These are phyloP conservation scores for Procambarus virginalis DNA, from an alignment of 1,140 invertebrate species.

Conservation along the genomic window DNA sequence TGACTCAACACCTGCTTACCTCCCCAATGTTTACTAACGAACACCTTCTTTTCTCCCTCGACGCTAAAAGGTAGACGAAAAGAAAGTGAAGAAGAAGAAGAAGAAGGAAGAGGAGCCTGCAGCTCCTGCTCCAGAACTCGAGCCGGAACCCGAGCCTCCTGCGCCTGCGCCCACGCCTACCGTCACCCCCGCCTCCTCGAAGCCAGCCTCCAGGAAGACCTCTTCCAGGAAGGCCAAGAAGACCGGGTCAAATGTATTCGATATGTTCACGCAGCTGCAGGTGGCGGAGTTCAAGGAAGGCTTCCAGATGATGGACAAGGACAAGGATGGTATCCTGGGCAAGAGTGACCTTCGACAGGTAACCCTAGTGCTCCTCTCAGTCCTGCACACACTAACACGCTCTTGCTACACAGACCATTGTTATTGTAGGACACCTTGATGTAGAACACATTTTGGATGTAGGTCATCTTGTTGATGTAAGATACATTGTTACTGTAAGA, in stretches of 20 bases:
- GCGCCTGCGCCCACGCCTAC: slow-evolving; percentile 15
- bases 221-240: slow-evolving; percentile 69
- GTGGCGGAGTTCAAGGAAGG: slow-evolving; percentile 96
- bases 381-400: too few species aligned
- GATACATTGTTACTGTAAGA: too few species aligned
- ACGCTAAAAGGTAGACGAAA: slow-evolving; percentile 35
- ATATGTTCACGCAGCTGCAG: slow-evolving; percentile 95
- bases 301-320: slow-evolving; percentile 98
- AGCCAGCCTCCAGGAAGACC: slow-evolving; percentile 66
- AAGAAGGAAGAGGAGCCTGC: not conserved
- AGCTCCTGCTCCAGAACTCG: slow-evolving; percentile 44
- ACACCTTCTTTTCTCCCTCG: too few species aligned
- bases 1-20: too few species aligned
- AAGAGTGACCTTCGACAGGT: slow-evolving; percentile 86
- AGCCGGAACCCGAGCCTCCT: slow-evolving; percentile 37
- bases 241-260: slow-evolving; percentile 88
- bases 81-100: slow-evolving; percentile 69
- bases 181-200: slow-evolving; percentile 48
- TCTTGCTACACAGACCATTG: too few species aligned
- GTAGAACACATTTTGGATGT: too few species aligned
- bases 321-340: slow-evolving; percentile 98
- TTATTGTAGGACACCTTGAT: too few species aligned
- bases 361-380: too few species aligned
- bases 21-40: too few species aligned
- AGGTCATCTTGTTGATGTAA: too few species aligned